phyloP scores from a whole-genome alignment of 1,140 invertebrate species.

The Yoshiicerus persimilis region DNA sequence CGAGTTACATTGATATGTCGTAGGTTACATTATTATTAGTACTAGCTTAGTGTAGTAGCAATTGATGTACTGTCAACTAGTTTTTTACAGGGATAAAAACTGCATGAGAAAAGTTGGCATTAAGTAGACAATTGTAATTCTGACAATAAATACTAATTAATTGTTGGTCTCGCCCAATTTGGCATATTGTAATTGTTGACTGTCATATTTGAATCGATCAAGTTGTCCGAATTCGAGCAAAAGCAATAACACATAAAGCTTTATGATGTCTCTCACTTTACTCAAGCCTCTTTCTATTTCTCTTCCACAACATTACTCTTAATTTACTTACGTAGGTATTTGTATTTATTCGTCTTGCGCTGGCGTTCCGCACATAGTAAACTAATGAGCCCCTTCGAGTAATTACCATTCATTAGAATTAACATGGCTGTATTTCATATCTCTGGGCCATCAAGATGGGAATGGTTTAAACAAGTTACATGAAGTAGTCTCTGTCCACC shows the following conservation, averaged over 20 bases:
- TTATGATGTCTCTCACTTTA: background rate
- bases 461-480: background rate
- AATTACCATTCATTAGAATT: background rate
- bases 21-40: too few species aligned
- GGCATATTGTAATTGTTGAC: background rate
- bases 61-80: background rate
- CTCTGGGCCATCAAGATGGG: background rate
- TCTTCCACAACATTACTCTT: background rate
- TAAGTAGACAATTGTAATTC: background rate
- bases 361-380: background rate
- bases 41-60: background rate
- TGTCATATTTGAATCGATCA: background rate
- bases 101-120: background rate
- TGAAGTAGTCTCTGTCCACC: background rate
- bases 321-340: background rate
- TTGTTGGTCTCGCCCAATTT: background rate
- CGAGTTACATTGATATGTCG: too few species aligned
- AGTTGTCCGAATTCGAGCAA: background rate
- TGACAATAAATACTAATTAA: background rate
- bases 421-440: background rate
- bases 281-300: background rate
- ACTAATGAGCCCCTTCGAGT: background rate
- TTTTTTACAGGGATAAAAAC: background rate
- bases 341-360: background rate
- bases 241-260: background rate